These are phyloP conservation scores for Perccottus glenii DNA, from an alignment of 2,113 vertebrate species.

Conservation along the genomic window DNA sequence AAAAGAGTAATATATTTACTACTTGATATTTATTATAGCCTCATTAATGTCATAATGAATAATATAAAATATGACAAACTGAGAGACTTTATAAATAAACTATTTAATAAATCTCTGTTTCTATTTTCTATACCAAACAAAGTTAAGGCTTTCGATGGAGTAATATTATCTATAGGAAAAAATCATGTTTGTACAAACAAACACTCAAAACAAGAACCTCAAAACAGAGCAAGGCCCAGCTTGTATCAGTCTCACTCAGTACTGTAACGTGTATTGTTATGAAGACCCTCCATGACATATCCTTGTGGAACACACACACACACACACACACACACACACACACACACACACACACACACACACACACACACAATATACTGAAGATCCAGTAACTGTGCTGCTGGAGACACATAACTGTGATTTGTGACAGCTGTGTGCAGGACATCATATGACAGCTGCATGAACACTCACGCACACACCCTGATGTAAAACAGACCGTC, in stretches of 20 bases:
- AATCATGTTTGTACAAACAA: no score
- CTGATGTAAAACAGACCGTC: conserved; percentile 59
- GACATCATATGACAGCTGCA: conserved; percentile 56
- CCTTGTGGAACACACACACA: neutral
- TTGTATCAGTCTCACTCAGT: neutral
- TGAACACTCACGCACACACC: conserved; percentile 7
- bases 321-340: conserved; percentile 7
- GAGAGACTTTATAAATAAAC: no score
- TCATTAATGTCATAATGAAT: neutral
- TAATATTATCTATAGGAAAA: no score
- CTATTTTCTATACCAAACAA: no score
- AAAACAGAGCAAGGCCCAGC: no score
- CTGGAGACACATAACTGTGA: conserved; percentile 49
- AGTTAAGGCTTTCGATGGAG: no score
- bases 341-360: neutral
- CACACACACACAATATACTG: neutral
- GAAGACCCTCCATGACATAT: conserved; percentile 1
- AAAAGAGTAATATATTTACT: neutral
- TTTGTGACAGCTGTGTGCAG: conserved; percentile 58
- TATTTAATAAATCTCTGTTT: no score
- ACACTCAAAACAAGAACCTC: no score
- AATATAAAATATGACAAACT: neutral
- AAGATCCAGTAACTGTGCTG: conserved; percentile 19
- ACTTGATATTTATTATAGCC: neutral
- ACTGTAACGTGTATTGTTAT: neutral